phyloP scores from a whole-genome alignment of 2,797 vertebrate genomes.

The Neosilurus mollespiculum region DNA sequence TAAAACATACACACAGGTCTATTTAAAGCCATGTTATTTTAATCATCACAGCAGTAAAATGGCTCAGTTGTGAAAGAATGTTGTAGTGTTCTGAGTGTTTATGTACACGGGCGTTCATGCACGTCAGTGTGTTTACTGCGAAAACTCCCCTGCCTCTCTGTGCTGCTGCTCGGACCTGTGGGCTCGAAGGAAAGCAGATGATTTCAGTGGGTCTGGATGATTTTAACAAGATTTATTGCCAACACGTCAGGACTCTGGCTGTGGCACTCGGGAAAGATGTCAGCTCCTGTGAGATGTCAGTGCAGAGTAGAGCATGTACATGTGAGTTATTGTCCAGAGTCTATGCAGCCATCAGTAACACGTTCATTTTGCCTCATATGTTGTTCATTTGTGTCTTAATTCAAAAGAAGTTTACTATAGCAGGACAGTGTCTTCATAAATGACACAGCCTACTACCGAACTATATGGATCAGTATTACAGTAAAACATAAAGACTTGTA shows the following conservation, averaged over 20 bases:
- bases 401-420: not conserved
- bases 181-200: slow-evolving; percentile 39
- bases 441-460: not conserved
- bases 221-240: slow-evolving; percentile 42
- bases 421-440: not conserved
- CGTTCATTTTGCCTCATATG: slow-evolving; percentile 11
- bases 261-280: slow-evolving; percentile 27
- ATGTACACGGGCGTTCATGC: slow-evolving; percentile 10
- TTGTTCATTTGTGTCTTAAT: slow-evolving; percentile 8
- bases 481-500: not conserved
- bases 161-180: slow-evolving; percentile 34
- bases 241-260: slow-evolving; percentile 1
- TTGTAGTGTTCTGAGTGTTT: slow-evolving; percentile 1
- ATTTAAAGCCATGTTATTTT: not conserved
- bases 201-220: slow-evolving; percentile 31
- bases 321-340: slow-evolving; percentile 27
- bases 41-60: not conserved
- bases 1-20: not conserved
- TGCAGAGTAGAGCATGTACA: slow-evolving; percentile 17
- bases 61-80: not conserved
- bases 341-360: not conserved
- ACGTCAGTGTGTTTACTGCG: slow-evolving; percentile 13
- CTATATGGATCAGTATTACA: not conserved
- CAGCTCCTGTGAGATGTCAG: slow-evolving; percentile 33
- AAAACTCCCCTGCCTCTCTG: slow-evolving; percentile 50